Conservation (phyloP, 2,888 invertebrate genomes). For the Phragmatobia fuliginosa region DNA sequence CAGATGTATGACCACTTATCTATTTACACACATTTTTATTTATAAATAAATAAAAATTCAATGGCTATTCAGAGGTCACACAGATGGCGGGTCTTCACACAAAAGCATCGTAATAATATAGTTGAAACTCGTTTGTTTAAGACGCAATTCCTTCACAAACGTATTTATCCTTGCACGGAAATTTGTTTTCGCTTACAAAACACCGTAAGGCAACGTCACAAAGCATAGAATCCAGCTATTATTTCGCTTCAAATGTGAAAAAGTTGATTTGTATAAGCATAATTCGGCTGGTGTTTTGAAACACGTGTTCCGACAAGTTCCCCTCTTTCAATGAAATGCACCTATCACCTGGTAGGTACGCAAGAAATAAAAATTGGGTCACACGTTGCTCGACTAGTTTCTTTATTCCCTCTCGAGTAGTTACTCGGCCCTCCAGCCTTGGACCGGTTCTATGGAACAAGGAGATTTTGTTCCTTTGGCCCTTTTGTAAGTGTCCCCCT, state of each 20-base stretch:
- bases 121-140: conserved; percentile 68
- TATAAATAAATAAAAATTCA: conserved; percentile 60
- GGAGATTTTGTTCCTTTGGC: conserved; percentile 56
- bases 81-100: conserved; percentile 67
- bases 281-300: conserved; percentile 66
- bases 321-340: conserved; percentile 73
- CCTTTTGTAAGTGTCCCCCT: conserved; percentile 68
- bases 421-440: conserved; percentile 51
- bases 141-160: conserved; percentile 67
- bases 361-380: conserved; percentile 79
- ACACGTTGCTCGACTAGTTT: conserved; percentile 72
- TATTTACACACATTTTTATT: conserved; percentile 46
- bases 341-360: conserved; percentile 76
- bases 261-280: conserved; percentile 45
- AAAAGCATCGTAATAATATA: conserved; percentile 68
- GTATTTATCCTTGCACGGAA: conserved; percentile 23
- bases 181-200: conserved; percentile 11
- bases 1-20: conserved; percentile 45
- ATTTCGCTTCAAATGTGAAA: conserved; percentile 15
- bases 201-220: conserved; percentile 24
- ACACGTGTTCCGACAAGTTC: conserved; percentile 69
- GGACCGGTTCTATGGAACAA: conserved; percentile 62
- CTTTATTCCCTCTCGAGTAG: conserved; percentile 50
- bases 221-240: conserved; percentile 19
- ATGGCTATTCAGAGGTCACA: conserved; percentile 75